Evolutionary conservation across 2,888 invertebrate species (phyloP).

Genomic region (Xestia xanthographa): DNA sequence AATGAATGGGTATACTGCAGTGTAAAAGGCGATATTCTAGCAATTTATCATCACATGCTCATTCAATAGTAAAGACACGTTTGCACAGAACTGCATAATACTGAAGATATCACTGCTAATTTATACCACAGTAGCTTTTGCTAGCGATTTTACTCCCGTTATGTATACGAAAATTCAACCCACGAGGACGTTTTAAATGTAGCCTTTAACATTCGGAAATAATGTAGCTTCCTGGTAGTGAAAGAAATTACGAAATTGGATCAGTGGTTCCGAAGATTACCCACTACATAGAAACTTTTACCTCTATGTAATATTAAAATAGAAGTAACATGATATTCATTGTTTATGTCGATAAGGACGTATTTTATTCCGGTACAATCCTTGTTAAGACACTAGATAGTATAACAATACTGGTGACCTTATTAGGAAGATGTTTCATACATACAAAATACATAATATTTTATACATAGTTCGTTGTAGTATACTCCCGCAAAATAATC

Average conservation of each 20-base stretch:
- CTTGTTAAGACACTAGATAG: background rate
- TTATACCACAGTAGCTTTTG: no score
- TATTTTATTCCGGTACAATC: background rate
- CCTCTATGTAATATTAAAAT: no score
- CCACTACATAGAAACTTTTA: no score
- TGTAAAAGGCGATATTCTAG: background rate
- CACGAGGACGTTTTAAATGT: no score
- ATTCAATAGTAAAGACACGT: constrained; percentile 1
- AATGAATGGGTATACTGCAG: constrained; percentile 14
- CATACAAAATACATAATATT: background rate
- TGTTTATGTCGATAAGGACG: background rate
- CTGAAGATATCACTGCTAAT: background rate
- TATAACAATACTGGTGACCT: background rate
- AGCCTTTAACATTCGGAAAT: no score
- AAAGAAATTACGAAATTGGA: no score
- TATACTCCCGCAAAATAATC: constrained; percentile 16
- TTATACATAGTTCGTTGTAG: background rate
- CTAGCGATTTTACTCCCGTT: no score
- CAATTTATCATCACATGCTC: constrained; percentile 25
- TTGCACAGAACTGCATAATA: constrained; percentile 6
- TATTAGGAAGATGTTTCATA: constrained; percentile 5
- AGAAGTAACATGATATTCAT: background rate
- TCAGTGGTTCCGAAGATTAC: no score
- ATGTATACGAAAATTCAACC: no score
- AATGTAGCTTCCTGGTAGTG: no score